These are phyloP conservation scores for Acleris holmiana DNA, from an alignment of 2,888 invertebrate species.

Conservation along the genomic window DNA sequence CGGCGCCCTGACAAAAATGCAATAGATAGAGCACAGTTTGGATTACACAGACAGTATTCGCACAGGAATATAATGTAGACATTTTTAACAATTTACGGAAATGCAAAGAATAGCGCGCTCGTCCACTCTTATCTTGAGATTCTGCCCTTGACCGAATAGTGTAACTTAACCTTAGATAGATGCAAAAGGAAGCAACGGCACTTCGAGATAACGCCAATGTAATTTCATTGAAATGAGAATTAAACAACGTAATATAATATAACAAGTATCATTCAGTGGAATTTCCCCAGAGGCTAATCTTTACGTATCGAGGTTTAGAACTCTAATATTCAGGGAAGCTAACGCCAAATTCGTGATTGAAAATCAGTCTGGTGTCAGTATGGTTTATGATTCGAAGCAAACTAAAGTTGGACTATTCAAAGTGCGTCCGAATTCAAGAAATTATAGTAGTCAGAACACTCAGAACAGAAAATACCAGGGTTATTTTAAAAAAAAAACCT, in stretches of 20 bases:
- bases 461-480: too few relatives aligned
- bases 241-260: not conserved
- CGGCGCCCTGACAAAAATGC: constrained; percentile 10
- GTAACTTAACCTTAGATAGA: constrained; percentile 30
- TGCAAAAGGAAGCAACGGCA: constrained; percentile 23
- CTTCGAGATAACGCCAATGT: constrained; percentile 22
- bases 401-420: too few relatives aligned
- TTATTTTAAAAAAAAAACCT: too few relatives aligned
- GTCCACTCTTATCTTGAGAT: constrained; percentile 27
- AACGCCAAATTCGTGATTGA: not conserved
- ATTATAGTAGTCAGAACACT: too few relatives aligned
- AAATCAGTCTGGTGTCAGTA: too few relatives aligned
- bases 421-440: too few relatives aligned
- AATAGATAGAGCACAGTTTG: constrained; percentile 7
- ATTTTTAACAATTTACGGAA: constrained; percentile 24
- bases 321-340: not conserved
- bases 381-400: too few relatives aligned
- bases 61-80: too few relatives aligned
- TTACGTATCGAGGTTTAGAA: not conserved
- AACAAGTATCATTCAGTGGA: constrained; percentile 12
- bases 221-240: constrained; percentile 22
- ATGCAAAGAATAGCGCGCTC: constrained; percentile 12
- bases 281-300: constrained; percentile 10
- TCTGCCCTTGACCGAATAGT: constrained; percentile 36
- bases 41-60: not conserved